phyloP scores from a whole-genome alignment of 2,113 vertebrate genomes.

The Circaetus gallicus region DNA sequence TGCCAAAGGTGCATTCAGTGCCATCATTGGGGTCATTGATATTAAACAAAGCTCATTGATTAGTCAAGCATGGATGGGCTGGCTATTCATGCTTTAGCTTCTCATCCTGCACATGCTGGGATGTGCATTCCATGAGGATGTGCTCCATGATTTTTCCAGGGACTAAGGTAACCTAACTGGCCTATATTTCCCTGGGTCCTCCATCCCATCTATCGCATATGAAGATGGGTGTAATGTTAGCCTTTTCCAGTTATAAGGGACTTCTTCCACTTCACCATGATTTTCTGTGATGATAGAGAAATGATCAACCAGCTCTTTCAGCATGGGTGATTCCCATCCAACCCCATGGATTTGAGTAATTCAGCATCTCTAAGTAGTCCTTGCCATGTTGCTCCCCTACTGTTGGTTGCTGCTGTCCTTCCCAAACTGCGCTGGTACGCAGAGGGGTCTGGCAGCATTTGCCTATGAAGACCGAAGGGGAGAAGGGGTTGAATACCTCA shows the following conservation, averaged over 20 bases:
- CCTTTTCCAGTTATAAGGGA: not conserved
- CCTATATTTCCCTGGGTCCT: not conserved
- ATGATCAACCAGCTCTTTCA: not conserved
- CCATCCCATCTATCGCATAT: not conserved
- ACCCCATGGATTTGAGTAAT: not conserved
- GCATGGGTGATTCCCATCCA: not conserved
- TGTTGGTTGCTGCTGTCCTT: not conserved
- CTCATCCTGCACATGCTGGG: not conserved
- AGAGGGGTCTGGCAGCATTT: not conserved
- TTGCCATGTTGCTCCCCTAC: not conserved
- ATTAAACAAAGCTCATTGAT: not conserved
- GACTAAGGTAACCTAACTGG: not conserved
- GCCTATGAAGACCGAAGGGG: not conserved
- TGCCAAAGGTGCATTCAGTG: not conserved
- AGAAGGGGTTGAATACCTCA: not conserved
- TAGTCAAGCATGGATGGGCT: not conserved
- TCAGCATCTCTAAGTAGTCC: not conserved
- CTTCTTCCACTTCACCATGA: not conserved
- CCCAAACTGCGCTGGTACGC: not conserved
- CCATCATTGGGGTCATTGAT: not conserved
- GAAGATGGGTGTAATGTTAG: not conserved
- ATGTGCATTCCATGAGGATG: rapidly evolving
- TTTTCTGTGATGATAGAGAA: not conserved
- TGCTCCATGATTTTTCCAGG: not conserved
- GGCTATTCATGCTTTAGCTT: not conserved